These are phyloP conservation scores for Drosophila atripex DNA, from an alignment of 2,888 invertebrate genomes.

Conservation along the genomic window DNA sequence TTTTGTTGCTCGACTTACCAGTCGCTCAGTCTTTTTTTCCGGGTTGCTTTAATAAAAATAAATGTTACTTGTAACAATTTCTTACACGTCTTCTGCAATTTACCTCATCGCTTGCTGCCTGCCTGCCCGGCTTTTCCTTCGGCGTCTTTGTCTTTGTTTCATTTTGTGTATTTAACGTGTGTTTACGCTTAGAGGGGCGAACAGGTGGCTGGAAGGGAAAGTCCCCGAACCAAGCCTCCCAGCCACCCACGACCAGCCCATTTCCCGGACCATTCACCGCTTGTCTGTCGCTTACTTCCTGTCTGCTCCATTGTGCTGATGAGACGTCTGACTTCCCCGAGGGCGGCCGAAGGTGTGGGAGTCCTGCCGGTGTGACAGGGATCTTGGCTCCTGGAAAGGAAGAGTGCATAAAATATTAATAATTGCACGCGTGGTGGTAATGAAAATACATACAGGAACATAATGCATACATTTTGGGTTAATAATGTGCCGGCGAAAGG, in stretches of 20 bases:
- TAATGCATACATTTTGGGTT: slow-evolving; percentile 73
- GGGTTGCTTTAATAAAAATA: slow-evolving; percentile 73
- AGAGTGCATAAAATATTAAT: slow-evolving; percentile 75
- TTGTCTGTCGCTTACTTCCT: slow-evolving; percentile 55
- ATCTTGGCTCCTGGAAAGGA: slow-evolving; percentile 18
- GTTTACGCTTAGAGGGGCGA: slow-evolving; percentile 26
- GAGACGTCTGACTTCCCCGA: slow-evolving; percentile 37
- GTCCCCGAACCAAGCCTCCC: slow-evolving; percentile 1
- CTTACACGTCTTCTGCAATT: slow-evolving; percentile 72
- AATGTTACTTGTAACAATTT: slow-evolving; percentile 77
- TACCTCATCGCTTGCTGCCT: slow-evolving; percentile 29
- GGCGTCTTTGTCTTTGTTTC: not conserved
- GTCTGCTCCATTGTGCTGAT: slow-evolving; percentile 62
- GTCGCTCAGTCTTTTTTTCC: slow-evolving; percentile 21
- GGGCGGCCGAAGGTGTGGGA: slow-evolving; percentile 3
- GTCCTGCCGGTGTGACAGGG: slow-evolving; percentile 1
- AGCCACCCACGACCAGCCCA: not conserved
- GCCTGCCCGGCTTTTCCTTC: not conserved
- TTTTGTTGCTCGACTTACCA: slow-evolving; percentile 8
- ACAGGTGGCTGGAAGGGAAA: slow-evolving; percentile 19
- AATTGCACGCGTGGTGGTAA: slow-evolving; percentile 76
- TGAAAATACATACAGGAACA: slow-evolving; percentile 65
- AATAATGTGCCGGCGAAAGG: slow-evolving; percentile 53
- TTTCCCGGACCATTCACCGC: slow-evolving; percentile 4
- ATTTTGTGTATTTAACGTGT: slow-evolving; percentile 56